These are phyloP conservation scores for Samia ricini DNA, from an alignment of 1,140 invertebrate genomes.

Conservation along the genomic window DNA sequence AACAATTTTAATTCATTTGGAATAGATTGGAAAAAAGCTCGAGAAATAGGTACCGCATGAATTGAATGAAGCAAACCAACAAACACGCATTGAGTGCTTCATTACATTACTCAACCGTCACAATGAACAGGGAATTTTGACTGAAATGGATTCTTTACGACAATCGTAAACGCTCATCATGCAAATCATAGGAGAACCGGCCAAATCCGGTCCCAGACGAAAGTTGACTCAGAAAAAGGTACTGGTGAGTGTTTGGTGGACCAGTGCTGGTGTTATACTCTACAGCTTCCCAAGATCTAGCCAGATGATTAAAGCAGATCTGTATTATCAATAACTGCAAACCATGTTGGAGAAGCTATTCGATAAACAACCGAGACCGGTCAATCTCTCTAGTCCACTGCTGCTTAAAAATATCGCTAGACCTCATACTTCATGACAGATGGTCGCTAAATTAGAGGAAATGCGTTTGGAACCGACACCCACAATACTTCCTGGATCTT, in stretches of 20 bases:
- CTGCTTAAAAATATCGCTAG: too few relatives aligned
- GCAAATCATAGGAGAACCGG: not conserved
- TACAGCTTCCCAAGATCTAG: not conserved
- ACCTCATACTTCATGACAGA: not conserved
- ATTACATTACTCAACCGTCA: not conserved
- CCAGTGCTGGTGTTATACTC: not conserved
- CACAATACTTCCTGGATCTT: not conserved
- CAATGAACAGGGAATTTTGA: not conserved
- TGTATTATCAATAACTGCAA: not conserved
- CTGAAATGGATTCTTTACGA: not conserved
- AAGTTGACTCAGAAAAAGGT: too few relatives aligned
- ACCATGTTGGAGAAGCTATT: not conserved
- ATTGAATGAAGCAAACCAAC: too few relatives aligned
- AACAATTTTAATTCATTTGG: not conserved
- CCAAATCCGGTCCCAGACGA: not conserved
- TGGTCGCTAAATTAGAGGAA: too few relatives aligned
- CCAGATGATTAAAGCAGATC: not conserved
- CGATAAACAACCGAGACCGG: not conserved
- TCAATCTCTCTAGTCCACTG: too few relatives aligned
- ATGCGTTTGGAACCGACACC: not conserved
- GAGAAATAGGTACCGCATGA: too few relatives aligned
- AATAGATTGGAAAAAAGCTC: not conserved
- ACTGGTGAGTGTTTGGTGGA: not conserved
- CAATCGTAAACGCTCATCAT: not conserved
- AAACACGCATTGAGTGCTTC: too few relatives aligned